phyloP scores from a whole-genome alignment of 2,888 invertebrate genomes.

The Nysson spinosus region DNA sequence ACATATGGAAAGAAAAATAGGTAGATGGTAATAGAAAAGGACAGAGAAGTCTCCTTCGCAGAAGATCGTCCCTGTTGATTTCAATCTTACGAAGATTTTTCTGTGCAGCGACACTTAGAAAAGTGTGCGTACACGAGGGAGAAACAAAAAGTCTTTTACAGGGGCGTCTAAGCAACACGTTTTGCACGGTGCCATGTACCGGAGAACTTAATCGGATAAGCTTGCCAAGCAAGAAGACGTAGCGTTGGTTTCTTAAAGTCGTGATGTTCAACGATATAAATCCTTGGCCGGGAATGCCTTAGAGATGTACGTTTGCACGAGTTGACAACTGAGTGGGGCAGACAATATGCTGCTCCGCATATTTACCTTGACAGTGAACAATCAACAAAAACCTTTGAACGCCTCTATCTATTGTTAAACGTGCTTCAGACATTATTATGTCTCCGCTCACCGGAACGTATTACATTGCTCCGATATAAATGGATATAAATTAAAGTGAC shows the following conservation, averaged over 20 bases:
- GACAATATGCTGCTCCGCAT: constrained; percentile 9
- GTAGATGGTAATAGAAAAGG: neutral
- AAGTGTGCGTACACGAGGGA: neutral
- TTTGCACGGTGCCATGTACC: constrained; percentile 1
- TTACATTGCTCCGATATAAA: too few relatives aligned
- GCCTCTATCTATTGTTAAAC: neutral
- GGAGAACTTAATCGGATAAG: constrained; percentile 31
- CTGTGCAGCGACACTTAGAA: neutral
- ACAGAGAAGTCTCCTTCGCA: neutral
- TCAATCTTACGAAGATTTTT: neutral
- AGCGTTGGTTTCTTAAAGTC: constrained; percentile 20
- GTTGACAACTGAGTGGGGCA: constrained; percentile 8
- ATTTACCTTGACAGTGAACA: constrained; percentile 18
- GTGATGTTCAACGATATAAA: constrained; percentile 26
- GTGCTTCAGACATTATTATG: neutral
- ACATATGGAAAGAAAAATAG: too few relatives aligned
- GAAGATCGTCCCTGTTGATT: neutral
- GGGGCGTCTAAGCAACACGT: constrained; percentile 8
- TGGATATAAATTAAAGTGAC: too few relatives aligned
- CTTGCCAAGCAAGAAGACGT: constrained; percentile 14
- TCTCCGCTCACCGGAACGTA: neutral
- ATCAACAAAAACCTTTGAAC: neutral
- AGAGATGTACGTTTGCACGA: neutral
- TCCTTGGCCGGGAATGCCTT: constrained; percentile 8
- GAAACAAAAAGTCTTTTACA: neutral